Evolutionary conservation across 2,797 vertebrate species (phyloP).

Genomic region (Yasuhikotakia modesta): DNA sequence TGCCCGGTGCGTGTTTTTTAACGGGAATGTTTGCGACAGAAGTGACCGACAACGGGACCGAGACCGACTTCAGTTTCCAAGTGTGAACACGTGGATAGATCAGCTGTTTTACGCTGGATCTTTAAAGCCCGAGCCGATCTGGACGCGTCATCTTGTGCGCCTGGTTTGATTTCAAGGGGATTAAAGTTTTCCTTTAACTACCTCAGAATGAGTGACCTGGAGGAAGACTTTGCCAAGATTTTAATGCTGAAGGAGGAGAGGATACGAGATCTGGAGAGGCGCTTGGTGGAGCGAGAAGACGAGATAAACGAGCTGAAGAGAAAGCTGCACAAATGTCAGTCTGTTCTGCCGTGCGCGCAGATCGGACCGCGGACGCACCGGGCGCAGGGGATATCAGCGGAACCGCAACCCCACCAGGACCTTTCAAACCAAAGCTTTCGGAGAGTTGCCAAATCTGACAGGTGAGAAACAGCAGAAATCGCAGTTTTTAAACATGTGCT

Average conservation of each 20-base stretch:
- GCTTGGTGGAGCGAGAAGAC: constrained; percentile 82
- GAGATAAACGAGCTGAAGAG: constrained; percentile 84
- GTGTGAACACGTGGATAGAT: constrained; percentile 68
- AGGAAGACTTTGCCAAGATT: constrained; percentile 85
- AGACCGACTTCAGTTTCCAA: constrained; percentile 41
- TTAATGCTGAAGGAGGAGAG: constrained; percentile 84
- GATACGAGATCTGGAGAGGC: constrained; percentile 83
- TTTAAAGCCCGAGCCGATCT: not conserved
- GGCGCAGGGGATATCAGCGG: constrained; percentile 88
- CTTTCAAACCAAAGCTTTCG: constrained; percentile 82
- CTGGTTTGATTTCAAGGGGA: constrained; percentile 38
- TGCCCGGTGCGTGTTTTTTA: constrained; percentile 9
- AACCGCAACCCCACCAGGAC: constrained; percentile 83
- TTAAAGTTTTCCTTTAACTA: constrained; percentile 54
- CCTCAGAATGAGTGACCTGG: constrained; percentile 81
- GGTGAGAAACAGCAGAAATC: constrained; percentile 67
- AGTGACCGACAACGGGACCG: constrained; percentile 18
- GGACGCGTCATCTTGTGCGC: constrained; percentile 28
- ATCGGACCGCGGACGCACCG: constrained; percentile 86
- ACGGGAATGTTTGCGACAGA: constrained; percentile 27
- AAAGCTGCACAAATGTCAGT: constrained; percentile 89
- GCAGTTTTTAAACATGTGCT: not conserved
- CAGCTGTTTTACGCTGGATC: constrained; percentile 45
- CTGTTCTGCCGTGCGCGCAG: constrained; percentile 81
- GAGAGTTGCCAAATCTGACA: constrained; percentile 84